These are phyloP conservation scores for Lydus trimaculatus DNA, from an alignment of 2,888 invertebrate species.

Conservation along the genomic window DNA sequence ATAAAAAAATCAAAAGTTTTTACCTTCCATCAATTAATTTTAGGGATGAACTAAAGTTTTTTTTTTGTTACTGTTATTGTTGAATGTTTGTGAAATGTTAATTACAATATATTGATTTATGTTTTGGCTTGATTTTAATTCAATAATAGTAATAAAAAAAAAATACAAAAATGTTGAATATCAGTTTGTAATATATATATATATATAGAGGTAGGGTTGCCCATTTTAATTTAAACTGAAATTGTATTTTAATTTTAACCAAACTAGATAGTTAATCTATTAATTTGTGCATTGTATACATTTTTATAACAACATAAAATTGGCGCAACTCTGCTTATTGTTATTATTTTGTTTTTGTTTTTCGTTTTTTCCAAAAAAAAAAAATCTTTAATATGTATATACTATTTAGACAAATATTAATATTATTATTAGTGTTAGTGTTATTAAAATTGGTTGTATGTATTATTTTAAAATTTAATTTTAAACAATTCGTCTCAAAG, in stretches of 20 bases:
- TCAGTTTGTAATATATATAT: conserved; percentile 11
- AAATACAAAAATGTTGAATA: not conserved
- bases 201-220: not conserved
- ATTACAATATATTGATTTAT: conserved; percentile 23
- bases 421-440: not conserved
- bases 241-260: not conserved
- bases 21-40: conserved; percentile 23
- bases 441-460: too few species aligned
- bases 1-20: conserved; percentile 24
- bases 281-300: too few species aligned
- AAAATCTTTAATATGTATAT: too few species aligned
- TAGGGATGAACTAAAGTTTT: conserved; percentile 18
- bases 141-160: not conserved
- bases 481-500: too few species aligned
- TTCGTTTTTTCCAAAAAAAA: too few species aligned
- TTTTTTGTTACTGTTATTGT: conserved; percentile 26
- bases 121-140: conserved; percentile 13
- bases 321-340: not conserved
- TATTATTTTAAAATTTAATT: not conserved
- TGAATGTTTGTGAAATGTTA: conserved; percentile 29
- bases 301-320: not conserved
- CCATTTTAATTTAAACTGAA: not conserved
- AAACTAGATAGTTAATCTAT: not conserved
- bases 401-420: not conserved
- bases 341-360: not conserved